A percentile compares a stretch with the other conserved stretches of the same genome.
These are phyloP conservation scores for Bathynomus jamesi DNA, from an alignment of 1,140 invertebrate species.

Conservation along the genomic window DNA sequence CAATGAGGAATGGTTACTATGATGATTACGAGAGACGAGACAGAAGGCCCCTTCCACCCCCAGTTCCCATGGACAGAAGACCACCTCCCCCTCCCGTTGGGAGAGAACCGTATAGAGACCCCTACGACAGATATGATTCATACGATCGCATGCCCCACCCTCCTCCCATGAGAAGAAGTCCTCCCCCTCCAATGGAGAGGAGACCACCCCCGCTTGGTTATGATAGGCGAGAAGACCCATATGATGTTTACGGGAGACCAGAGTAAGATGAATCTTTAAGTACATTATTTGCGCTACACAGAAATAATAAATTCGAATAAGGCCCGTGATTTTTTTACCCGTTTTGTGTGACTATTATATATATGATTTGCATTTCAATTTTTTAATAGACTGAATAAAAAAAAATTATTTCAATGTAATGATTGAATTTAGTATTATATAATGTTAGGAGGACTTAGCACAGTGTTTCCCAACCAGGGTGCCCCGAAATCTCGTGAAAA, in stretches of 20 bases:
- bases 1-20: conserved; percentile 39
- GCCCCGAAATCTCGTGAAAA: no score
- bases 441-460: no score
- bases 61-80: conserved; percentile 26
- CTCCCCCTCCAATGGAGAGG: conserved; percentile 8
- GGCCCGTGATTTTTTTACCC: no score
- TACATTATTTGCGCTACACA: no score
- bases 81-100: conserved; percentile 35
- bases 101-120: conserved; percentile 30
- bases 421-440: no score
- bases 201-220: conserved; percentile 10
- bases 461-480: no score
- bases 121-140: conserved; percentile 25
- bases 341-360: no score
- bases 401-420: no score
- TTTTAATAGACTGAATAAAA: no score
- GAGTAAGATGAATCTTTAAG: conserved; percentile 19
- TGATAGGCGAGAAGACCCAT: conserved; percentile 13
- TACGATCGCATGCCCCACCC: conserved; percentile 10
- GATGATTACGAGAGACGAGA: conserved; percentile 38
- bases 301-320: no score
- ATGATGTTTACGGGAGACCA: conserved; percentile 21
- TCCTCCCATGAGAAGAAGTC: conserved; percentile 2
- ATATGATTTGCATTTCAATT: no score
- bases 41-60: conserved; percentile 29